These are phyloP conservation scores for Drosophila antonietae DNA, from an alignment of 2,888 invertebrate genomes.

Conservation along the genomic window DNA sequence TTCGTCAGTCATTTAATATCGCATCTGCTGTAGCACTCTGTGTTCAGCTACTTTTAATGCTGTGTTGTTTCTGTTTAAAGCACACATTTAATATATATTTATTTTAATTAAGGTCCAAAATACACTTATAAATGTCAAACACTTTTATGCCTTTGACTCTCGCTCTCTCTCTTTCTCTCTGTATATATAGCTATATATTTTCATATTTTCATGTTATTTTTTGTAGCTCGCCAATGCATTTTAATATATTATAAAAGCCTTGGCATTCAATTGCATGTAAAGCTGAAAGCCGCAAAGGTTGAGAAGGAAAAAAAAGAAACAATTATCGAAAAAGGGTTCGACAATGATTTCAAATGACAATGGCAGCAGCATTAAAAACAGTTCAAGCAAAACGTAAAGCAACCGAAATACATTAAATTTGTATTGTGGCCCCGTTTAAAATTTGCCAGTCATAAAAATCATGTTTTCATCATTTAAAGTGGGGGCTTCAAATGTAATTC, in stretches of 20 bases:
- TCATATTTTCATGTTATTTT: neutral
- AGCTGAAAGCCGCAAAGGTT: neutral
- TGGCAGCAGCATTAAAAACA: neutral
- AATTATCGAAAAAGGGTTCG: slow-evolving; percentile 22
- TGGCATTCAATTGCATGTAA: slow-evolving; percentile 27
- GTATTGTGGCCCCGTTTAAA: neutral
- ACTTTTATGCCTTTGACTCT: slow-evolving; percentile 5
- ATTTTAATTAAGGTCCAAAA: slow-evolving; percentile 48
- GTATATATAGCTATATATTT: neutral
- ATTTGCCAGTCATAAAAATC: neutral
- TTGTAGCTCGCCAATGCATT: slow-evolving; percentile 7
- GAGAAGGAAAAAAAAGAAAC: neutral
- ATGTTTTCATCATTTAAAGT: slow-evolving; percentile 7
- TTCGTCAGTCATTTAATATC: slow-evolving; percentile 45
- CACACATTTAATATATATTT: slow-evolving; percentile 29
- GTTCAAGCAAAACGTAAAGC: slow-evolving; percentile 16
- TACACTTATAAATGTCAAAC: slow-evolving; percentile 11
- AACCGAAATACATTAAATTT: slow-evolving; percentile 7
- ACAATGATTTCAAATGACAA: slow-evolving; percentile 35
- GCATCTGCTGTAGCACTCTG: slow-evolving; percentile 10
- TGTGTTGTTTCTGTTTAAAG: slow-evolving; percentile 21
- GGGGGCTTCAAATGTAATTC: slow-evolving; percentile 1
- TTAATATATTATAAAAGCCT: slow-evolving; percentile 19
- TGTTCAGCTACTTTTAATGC: slow-evolving; percentile 16
- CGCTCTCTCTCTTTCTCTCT: neutral